Conservation (phyloP, 2,888 invertebrate species). For the Cynaeus angustus region DNA sequence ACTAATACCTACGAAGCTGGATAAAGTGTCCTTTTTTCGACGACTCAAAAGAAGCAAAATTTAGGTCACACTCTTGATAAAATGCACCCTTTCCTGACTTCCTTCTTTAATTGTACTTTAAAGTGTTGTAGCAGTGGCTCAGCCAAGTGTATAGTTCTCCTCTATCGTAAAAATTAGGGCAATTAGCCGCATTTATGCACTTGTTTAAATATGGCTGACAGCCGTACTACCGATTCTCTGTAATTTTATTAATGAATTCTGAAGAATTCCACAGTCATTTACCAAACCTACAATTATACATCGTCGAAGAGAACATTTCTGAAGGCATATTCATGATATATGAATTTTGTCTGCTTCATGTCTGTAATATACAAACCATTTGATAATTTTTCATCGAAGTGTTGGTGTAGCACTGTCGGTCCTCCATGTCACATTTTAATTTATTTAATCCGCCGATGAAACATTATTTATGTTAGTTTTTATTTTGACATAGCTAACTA, state of each 20-base stretch:
- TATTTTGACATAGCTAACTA: constrained; percentile 36
- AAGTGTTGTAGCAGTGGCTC: constrained; percentile 4
- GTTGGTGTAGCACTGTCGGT: constrained; percentile 24
- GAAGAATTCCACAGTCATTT: constrained; percentile 60
- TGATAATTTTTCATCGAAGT: constrained; percentile 22
- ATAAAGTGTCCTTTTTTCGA: too few relatives aligned
- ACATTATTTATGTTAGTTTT: constrained; percentile 42
- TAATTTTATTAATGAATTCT: constrained; percentile 63
- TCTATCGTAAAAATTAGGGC: constrained; percentile 27
- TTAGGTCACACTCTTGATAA: too few relatives aligned
- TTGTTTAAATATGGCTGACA: constrained; percentile 45
- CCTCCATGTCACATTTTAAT: constrained; percentile 38
- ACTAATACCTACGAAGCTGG: too few relatives aligned
- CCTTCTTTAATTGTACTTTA: background rate
- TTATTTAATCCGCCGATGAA: constrained; percentile 42
- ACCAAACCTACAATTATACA: constrained; percentile 62
- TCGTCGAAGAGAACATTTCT: constrained; percentile 56
- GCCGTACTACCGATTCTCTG: constrained; percentile 50
- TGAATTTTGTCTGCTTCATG: constrained; percentile 60
- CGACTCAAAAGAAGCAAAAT: too few relatives aligned
- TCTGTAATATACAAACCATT: constrained; percentile 49
- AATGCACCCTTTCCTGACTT: background rate
- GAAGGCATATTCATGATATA: constrained; percentile 59
- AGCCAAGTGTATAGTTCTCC: constrained; percentile 1
- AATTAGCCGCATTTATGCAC: constrained; percentile 35